phyloP scores from a whole-genome alignment of 1,140 invertebrate genomes.

The Gryllus bimaculatus region DNA sequence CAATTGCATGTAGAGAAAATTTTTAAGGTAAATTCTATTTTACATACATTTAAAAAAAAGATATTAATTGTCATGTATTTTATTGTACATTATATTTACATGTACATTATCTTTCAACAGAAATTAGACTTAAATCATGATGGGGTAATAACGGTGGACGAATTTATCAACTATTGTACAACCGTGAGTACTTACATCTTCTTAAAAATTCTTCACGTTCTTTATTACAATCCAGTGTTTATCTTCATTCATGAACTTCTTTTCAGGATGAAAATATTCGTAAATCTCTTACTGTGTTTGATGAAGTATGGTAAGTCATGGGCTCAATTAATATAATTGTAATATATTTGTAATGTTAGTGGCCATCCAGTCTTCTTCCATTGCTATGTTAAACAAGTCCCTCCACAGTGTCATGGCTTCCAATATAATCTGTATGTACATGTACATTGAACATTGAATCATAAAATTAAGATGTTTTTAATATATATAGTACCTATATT shows the following conservation, averaged over 20 bases:
- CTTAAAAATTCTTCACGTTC: background rate
- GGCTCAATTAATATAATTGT: background rate
- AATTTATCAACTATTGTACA: constrained; percentile 44
- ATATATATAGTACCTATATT: background rate
- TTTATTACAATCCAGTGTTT: background rate
- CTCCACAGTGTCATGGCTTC: background rate
- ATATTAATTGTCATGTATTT: background rate
- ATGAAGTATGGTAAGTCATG: constrained; percentile 17
- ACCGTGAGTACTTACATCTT: constrained; percentile 30
- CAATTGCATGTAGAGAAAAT: constrained; percentile 25
- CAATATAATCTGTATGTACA: background rate
- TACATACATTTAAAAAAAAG: background rate
- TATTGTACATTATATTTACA: constrained; percentile 9
- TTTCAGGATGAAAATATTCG: constrained; percentile 20
- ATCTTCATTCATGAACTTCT: background rate
- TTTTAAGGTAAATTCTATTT: constrained; percentile 26
- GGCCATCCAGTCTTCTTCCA: background rate
- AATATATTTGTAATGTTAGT: background rate
- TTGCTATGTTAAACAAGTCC: constrained; percentile 1
- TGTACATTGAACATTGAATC: background rate
- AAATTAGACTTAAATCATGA: constrained; percentile 43
- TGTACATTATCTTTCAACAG: constrained; percentile 26
- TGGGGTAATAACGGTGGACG: constrained; percentile 42
- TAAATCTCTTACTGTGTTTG: constrained; percentile 16
- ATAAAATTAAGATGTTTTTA: background rate